Percentiles rank a stretch among this genome's conserved stretches.
phyloP scores from a whole-genome alignment of 1,140 invertebrate genomes.

The Agrilus planipennis region DNA sequence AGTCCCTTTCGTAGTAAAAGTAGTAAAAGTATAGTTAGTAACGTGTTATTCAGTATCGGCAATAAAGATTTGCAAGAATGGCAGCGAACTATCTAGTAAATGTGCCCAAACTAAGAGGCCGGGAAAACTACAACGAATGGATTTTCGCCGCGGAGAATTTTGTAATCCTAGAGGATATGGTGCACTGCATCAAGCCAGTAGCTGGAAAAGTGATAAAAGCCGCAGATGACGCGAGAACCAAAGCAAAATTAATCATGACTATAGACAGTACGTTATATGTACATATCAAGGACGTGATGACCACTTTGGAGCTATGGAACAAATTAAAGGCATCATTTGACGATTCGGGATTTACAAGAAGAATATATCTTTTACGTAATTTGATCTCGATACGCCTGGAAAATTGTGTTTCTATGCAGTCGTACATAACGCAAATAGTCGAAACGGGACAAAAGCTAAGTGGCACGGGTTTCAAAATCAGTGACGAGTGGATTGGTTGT shows the following conservation, averaged over 20 bases:
- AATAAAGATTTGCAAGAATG: slow-evolving; percentile 5
- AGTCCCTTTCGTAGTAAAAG: no score
- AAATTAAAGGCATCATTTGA: slow-evolving; percentile 21
- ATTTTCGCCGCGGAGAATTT: slow-evolving; percentile 20
- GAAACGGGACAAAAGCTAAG: slow-evolving; percentile 14
- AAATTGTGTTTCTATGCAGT: slow-evolving; percentile 16
- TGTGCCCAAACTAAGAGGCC: slow-evolving; percentile 18
- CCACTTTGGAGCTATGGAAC: slow-evolving; percentile 22
- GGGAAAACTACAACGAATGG: slow-evolving; percentile 23
- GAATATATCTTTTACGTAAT: slow-evolving; percentile 19
- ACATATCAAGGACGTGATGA: slow-evolving; percentile 23
- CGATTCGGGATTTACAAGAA: slow-evolving; percentile 19
- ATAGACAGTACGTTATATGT: slow-evolving; percentile 27
- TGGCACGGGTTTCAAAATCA: slow-evolving; percentile 20
- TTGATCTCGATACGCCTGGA: slow-evolving; percentile 22
- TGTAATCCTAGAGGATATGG: slow-evolving; percentile 14
- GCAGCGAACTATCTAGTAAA: slow-evolving; percentile 12
- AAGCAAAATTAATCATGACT: slow-evolving; percentile 26
- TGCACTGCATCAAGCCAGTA: slow-evolving; percentile 9
- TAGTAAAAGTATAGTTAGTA: no score
- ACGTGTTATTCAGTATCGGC: no score
- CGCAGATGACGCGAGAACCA: slow-evolving; percentile 14
- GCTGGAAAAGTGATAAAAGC: slow-evolving; percentile 13
- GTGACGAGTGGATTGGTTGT: slow-evolving; percentile 28
- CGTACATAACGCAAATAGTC: slow-evolving; percentile 17